Percentiles rank a stretch among this genome's conserved stretches.
These are phyloP conservation scores for Macropus fuliginosus DNA, from an alignment of 2,797 vertebrate species.

Conservation along the genomic window DNA sequence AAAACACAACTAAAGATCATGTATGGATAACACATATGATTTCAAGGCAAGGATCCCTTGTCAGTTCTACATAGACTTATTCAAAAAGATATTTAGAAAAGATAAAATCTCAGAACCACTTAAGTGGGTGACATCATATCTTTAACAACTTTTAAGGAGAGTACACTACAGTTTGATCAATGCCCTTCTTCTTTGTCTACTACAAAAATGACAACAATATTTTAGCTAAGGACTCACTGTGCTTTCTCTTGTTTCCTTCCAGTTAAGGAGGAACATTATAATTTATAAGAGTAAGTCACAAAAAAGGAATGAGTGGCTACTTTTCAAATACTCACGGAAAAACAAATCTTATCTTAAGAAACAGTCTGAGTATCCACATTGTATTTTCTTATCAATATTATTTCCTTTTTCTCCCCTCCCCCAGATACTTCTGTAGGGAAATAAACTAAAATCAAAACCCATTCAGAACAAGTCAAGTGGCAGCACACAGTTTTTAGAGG, in stretches of 20 bases:
- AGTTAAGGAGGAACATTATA: conserved; percentile 11
- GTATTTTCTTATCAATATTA: conserved; percentile 88
- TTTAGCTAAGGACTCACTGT: conserved; percentile 54
- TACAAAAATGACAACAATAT: conserved; percentile 38
- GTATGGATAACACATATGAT: neutral
- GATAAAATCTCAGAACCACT: conserved; percentile 23
- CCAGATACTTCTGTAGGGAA: conserved; percentile 68
- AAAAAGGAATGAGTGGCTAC: conserved; percentile 74
- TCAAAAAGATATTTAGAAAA: conserved; percentile 38
- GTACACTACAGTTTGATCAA: neutral
- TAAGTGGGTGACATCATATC: neutral
- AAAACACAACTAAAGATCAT: conserved; percentile 19
- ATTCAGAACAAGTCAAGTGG: conserved; percentile 72
- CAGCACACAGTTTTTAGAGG: conserved; percentile 13
- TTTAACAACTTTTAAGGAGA: neutral
- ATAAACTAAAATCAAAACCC: conserved; percentile 70
- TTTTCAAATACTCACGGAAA: conserved; percentile 81
- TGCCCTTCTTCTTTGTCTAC: conserved; percentile 70
- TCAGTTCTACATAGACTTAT: neutral
- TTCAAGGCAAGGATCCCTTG: conserved; percentile 1
- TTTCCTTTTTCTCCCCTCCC: conserved; percentile 84
- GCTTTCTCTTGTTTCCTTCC: conserved; percentile 56
- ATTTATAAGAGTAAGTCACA: neutral
- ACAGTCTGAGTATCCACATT: conserved; percentile 85
- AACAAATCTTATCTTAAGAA: conserved; percentile 85